phyloP scores from a whole-genome alignment of 2,113 vertebrate species.

The Euleptes europaea region DNA sequence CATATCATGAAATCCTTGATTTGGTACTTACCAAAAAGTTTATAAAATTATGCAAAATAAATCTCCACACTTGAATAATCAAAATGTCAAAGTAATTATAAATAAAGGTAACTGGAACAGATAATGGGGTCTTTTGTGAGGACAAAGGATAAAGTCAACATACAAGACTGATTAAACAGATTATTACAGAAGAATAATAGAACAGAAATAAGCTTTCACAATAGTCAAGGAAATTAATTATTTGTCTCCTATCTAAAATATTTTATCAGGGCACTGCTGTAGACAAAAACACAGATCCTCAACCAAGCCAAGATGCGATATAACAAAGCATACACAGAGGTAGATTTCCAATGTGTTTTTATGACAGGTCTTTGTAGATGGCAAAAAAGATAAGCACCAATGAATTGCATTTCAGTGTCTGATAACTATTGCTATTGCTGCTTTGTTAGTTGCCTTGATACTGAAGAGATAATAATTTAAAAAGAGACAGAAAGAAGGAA shows the following conservation, averaged over 20 bases:
- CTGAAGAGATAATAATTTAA: too few relatives aligned
- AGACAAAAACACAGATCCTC: neutral
- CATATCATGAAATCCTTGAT: neutral
- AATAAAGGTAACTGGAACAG: neutral
- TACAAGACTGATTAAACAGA: neutral
- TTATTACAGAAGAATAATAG: neutral
- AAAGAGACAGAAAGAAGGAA: too few relatives aligned
- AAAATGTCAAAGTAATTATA: neutral
- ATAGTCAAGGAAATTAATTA: neutral
- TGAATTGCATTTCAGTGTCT: too few relatives aligned
- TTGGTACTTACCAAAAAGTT: conserved; percentile 6
- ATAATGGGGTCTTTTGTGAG: neutral
- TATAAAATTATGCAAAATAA: neutral
- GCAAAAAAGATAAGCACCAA: too few relatives aligned
- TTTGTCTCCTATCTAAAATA: neutral
- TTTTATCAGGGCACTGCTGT: neutral
- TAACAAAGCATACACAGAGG: too few relatives aligned
- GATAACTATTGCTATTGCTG: too few relatives aligned
- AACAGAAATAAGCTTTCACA: neutral
- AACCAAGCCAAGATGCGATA: neutral
- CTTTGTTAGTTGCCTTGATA: too few relatives aligned
- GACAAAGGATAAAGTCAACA: neutral
- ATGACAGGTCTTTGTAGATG: too few relatives aligned
- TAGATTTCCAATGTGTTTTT: too few relatives aligned
- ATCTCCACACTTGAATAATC: neutral